These are phyloP conservation scores for Garra rufa DNA, from an alignment of 2,113 vertebrate species.

Conservation along the genomic window DNA sequence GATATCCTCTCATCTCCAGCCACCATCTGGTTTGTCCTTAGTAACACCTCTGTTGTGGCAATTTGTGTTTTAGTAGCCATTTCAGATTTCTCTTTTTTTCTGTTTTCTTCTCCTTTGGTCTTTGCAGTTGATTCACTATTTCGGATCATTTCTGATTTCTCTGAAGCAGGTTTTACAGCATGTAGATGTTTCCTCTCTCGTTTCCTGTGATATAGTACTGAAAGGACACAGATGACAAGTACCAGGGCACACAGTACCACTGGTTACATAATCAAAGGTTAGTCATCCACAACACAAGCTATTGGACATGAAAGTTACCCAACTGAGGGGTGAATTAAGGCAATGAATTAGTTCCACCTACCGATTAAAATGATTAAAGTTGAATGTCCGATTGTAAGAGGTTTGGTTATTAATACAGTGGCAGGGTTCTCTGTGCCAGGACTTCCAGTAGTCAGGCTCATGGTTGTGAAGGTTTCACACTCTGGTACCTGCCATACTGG, in stretches of 20 bases:
- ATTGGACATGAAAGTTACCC: not conserved
- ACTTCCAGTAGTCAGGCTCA: not conserved
- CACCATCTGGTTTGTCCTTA: constrained; percentile 22
- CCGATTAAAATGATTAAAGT: constrained; percentile 56
- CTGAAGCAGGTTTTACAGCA: constrained; percentile 36
- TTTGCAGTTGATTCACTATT: not conserved
- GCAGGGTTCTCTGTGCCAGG: not conserved
- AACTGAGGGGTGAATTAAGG: not conserved
- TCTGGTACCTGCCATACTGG: constrained; percentile 68
- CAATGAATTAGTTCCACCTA: constrained; percentile 31
- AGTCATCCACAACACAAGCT: not conserved
- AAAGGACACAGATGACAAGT: constrained; percentile 57
- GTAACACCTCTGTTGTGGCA: not conserved
- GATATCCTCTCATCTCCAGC: constrained; percentile 38
- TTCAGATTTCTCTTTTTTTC: not conserved
- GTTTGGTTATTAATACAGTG: not conserved
- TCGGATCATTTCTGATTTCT: not conserved
- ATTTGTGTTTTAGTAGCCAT: not conserved
- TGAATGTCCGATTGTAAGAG: constrained; percentile 24
- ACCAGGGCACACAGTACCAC: constrained; percentile 67
- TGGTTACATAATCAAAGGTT: constrained; percentile 54
- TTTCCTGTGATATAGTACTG: constrained; percentile 63
- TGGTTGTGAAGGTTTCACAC: constrained; percentile 48
- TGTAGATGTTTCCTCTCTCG: constrained; percentile 60
- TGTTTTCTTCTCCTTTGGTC: not conserved